These are phyloP conservation scores for Anagrus nilaparvatae DNA, from an alignment of 1,140 invertebrate genomes.

Conservation along the genomic window DNA sequence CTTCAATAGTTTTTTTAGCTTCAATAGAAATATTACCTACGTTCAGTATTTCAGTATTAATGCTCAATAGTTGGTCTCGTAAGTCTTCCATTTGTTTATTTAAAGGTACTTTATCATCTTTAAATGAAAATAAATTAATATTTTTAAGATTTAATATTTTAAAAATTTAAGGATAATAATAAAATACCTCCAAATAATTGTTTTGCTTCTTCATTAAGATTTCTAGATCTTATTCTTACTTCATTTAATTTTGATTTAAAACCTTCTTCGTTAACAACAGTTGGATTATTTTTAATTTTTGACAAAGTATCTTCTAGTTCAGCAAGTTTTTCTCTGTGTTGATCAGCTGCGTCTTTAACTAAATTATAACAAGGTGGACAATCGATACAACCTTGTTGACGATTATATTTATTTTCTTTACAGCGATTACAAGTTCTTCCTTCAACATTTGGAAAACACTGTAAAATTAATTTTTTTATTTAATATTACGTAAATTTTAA, in stretches of 20 bases:
- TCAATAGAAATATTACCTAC: slow-evolving; percentile 50
- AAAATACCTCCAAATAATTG: slow-evolving; percentile 51
- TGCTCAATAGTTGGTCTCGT: slow-evolving; percentile 52
- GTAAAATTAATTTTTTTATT: slow-evolving; percentile 8
- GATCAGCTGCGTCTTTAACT: slow-evolving; percentile 75
- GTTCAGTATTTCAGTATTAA: slow-evolving; percentile 52
- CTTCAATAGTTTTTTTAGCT: slow-evolving; percentile 49
- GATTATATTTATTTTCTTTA: slow-evolving; percentile 84
- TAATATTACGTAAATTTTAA: background rate
- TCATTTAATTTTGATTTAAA: slow-evolving; percentile 67
- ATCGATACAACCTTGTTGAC: slow-evolving; percentile 75
- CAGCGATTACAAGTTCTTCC: slow-evolving; percentile 84
- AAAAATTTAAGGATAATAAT: slow-evolving; percentile 1
- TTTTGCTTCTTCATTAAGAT: slow-evolving; percentile 59
- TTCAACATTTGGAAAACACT: slow-evolving; percentile 83
- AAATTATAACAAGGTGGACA: slow-evolving; percentile 91
- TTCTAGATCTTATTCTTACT: slow-evolving; percentile 61
- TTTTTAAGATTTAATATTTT: background rate
- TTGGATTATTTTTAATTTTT: slow-evolving; percentile 63
- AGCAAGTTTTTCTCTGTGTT: slow-evolving; percentile 64
- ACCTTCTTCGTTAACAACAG: slow-evolving; percentile 72
- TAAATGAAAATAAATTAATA: slow-evolving; percentile 6
- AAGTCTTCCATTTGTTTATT: slow-evolving; percentile 58
- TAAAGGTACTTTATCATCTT: slow-evolving; percentile 55
- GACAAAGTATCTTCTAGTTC: slow-evolving; percentile 60